phyloP scores from a whole-genome alignment of 2,888 invertebrate species.

The Tipula helvola region DNA sequence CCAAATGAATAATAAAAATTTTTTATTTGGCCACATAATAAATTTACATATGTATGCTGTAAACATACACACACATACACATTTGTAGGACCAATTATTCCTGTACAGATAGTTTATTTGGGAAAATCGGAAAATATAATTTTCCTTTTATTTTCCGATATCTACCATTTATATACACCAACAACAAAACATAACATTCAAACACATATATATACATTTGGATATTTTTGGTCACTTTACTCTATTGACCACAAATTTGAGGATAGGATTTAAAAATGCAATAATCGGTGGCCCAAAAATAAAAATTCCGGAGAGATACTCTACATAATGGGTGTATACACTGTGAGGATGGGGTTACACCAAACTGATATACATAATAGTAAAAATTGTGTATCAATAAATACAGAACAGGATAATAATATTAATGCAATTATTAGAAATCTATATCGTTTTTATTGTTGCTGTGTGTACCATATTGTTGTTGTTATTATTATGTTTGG shows the following conservation, averaged over 20 bases:
- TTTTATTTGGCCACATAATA: not conserved
- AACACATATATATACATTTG: not conserved
- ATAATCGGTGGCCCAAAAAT: not conserved
- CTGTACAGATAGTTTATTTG: not conserved
- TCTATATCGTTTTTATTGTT: not conserved
- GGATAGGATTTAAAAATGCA: not conserved
- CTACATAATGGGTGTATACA: too few relatives aligned
- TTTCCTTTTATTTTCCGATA: not conserved
- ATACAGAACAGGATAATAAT: not conserved
- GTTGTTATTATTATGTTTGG: not conserved
- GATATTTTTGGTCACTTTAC: not conserved
- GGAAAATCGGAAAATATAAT: not conserved
- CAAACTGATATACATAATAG: not conserved
- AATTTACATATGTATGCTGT: not conserved
- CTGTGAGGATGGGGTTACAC: not conserved
- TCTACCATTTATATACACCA: not conserved
- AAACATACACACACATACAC: not conserved
- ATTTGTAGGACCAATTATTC: not conserved
- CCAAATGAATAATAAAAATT: not conserved
- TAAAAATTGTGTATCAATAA: not conserved
- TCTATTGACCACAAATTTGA: constrained; percentile 4
- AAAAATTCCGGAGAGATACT: not conserved
- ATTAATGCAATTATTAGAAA: not conserved
- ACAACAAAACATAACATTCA: not conserved
- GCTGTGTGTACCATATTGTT: not conserved